A percentile compares a stretch with the other conserved stretches of the same genome.
Evolutionary conservation across 92 coral and sea anemone genomes (phyloP).

Genomic region (Meandrina meandrites): DNA sequence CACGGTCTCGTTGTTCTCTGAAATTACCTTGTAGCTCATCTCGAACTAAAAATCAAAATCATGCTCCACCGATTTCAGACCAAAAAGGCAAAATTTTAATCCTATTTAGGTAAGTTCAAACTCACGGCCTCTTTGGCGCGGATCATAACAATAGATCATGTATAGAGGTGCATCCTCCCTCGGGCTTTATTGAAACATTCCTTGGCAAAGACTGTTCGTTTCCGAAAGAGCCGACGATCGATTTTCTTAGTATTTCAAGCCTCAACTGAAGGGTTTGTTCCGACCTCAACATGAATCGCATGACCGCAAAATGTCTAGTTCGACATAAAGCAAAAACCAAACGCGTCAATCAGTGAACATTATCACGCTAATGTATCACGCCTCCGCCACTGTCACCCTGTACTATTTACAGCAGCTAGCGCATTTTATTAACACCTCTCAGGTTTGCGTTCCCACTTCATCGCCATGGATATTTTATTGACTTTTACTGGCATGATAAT

Average conservation of each 20-base stretch:
- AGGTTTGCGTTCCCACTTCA: not conserved
- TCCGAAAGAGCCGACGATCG: not conserved
- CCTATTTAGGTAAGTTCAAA: not conserved
- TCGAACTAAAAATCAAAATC: not conserved
- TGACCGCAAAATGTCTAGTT: not conserved
- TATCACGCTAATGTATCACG: conserved; percentile 20
- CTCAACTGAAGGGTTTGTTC: not conserved
- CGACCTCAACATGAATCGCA: not conserved
- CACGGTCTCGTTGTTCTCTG: not conserved
- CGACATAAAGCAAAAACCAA: not conserved
- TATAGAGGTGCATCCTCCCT: not conserved
- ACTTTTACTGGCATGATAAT: not conserved
- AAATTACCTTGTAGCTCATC: not conserved
- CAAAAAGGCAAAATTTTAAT: not conserved
- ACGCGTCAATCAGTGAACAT: conserved; percentile 29
- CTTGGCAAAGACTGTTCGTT: not conserved
- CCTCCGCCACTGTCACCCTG: not conserved
- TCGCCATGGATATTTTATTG: not conserved
- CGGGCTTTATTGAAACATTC: not conserved
- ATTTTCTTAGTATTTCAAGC: not conserved
- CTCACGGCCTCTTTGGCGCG: not conserved
- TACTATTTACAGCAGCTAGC: not conserved
- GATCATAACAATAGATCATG: not conserved
- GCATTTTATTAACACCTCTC: conserved; percentile 6
- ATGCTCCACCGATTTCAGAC: not conserved